These are phyloP conservation scores for Anarrhichthys ocellatus DNA, from an alignment of 2,113 vertebrate genomes.

Conservation along the genomic window DNA sequence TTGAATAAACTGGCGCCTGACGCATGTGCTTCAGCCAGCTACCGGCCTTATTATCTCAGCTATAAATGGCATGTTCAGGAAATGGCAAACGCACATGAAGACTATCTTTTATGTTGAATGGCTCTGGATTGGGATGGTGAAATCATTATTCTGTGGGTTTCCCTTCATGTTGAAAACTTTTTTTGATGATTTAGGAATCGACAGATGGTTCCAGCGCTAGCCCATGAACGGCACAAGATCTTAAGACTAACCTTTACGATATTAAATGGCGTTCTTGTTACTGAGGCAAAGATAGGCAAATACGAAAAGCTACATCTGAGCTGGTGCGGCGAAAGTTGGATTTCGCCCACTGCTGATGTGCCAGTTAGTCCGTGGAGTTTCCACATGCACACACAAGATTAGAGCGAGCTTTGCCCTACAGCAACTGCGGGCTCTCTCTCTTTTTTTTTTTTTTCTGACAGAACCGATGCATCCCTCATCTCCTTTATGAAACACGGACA, in stretches of 20 bases:
- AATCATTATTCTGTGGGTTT: slow-evolving; percentile 20
- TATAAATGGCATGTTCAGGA: slow-evolving; percentile 61
- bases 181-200: slow-evolving; percentile 16
- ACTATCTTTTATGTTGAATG: slow-evolving; percentile 12
- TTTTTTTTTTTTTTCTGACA: slow-evolving; percentile 32
- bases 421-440: slow-evolving; percentile 24
- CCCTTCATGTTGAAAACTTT: slow-evolving; percentile 10
- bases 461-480: slow-evolving; percentile 52
- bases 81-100: slow-evolving; percentile 57
- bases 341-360: not conserved
- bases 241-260: slow-evolving; percentile 5
- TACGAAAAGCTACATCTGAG: not conserved
- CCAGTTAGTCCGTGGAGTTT: slow-evolving; percentile 20
- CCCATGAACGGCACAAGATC: not conserved
- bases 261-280: not conserved
- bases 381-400: slow-evolving; percentile 33
- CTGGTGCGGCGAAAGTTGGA: slow-evolving; percentile 11
- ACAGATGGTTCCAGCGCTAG: slow-evolving; percentile 8
- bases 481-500: slow-evolving; percentile 67
- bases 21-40: slow-evolving; percentile 37
- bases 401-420: slow-evolving; percentile 37
- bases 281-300: slow-evolving; percentile 5
- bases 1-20: slow-evolving; percentile 25
- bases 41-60: slow-evolving; percentile 52
- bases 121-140: slow-evolving; percentile 7